These are phyloP conservation scores for Calliopum simillimum DNA, from an alignment of 2,888 invertebrate genomes.

Conservation along the genomic window DNA sequence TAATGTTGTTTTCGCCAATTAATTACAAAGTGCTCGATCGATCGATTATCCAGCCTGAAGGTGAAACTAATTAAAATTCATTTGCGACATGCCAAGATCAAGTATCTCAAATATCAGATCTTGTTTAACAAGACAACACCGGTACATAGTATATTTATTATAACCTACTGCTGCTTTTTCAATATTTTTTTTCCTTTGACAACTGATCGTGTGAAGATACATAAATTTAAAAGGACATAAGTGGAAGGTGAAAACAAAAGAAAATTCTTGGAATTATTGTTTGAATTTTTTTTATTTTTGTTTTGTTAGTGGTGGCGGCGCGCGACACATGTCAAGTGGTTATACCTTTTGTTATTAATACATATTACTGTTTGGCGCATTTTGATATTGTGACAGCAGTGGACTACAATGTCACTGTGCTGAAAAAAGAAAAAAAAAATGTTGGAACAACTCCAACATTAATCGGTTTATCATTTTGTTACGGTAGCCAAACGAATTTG, in stretches of 20 bases:
- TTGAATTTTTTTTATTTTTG: slow-evolving; percentile 7
- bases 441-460: slow-evolving; percentile 9
- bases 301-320: background rate
- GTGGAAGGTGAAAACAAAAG: slow-evolving; percentile 11
- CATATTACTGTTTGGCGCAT: background rate
- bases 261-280: slow-evolving; percentile 34
- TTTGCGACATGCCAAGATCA: slow-evolving; percentile 39
- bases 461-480: slow-evolving; percentile 49
- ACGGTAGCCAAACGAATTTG: slow-evolving; percentile 61
- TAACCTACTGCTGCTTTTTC: background rate
- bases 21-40: slow-evolving; percentile 14
- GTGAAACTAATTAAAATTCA: slow-evolving; percentile 44
- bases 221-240: slow-evolving; percentile 25
- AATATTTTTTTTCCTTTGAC: background rate
- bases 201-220: slow-evolving; percentile 45
- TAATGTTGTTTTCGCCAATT: background rate
- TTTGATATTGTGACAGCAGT: background rate
- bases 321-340: slow-evolving; percentile 22
- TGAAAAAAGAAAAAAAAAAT: too few relatives aligned
- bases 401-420: slow-evolving; percentile 38
- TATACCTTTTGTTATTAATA: background rate
- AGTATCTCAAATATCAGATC: slow-evolving; percentile 31
- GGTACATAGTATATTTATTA: slow-evolving; percentile 5
- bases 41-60: slow-evolving; percentile 33
- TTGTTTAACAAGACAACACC: slow-evolving; percentile 11